phyloP scores from a whole-genome alignment of 2,888 invertebrate species.

The Maniola hyperantus region DNA sequence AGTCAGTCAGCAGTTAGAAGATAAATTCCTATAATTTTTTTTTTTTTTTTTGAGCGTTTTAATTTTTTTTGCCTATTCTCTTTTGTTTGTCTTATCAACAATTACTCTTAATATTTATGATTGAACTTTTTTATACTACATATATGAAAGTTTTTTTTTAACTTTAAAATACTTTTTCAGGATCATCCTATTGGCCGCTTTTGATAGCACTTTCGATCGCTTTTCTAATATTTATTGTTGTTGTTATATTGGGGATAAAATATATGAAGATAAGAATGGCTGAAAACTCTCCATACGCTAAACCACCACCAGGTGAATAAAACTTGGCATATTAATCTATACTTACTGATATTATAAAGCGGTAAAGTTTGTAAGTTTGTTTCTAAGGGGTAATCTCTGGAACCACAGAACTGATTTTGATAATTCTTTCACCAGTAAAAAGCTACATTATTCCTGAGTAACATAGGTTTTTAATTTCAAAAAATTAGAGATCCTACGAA shows the following conservation, averaged over 20 bases:
- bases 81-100: not conserved
- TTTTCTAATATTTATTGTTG: conserved; percentile 70
- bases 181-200: conserved; percentile 72
- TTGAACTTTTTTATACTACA: not conserved
- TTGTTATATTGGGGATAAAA: conserved; percentile 71
- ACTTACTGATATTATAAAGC: too few relatives aligned
- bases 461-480: too few relatives aligned
- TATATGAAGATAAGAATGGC: conserved; percentile 73
- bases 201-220: conserved; percentile 70
- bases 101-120: too few relatives aligned
- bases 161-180: conserved; percentile 49
- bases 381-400: too few relatives aligned
- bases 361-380: too few relatives aligned
- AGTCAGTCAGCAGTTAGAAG: too few relatives aligned
- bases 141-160: not conserved
- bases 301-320: conserved; percentile 69
- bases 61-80: not conserved
- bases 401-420: too few relatives aligned
- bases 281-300: conserved; percentile 71
- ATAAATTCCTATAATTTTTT: too few relatives aligned
- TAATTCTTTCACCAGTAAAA: too few relatives aligned
- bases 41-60: not conserved
- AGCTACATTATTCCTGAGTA: too few relatives aligned
- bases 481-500: too few relatives aligned
- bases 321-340: conserved; percentile 6